These are phyloP conservation scores for Melieria omissa DNA, from an alignment of 2,888 invertebrate genomes.

Conservation along the genomic window DNA sequence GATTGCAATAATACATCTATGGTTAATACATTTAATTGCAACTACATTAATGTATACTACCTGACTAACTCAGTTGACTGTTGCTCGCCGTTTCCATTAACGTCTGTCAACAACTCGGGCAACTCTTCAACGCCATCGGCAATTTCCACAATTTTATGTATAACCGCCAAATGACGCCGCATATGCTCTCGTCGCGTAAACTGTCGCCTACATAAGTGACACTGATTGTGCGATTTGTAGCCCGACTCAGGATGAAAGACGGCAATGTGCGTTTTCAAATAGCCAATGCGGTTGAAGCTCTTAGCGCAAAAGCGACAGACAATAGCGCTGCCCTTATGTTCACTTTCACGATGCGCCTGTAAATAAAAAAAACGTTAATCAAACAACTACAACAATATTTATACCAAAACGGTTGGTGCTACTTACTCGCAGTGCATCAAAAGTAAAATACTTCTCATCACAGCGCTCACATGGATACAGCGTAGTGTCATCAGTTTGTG, in stretches of 20 bases:
- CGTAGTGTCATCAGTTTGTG: conserved; percentile 60
- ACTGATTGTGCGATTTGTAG: conserved; percentile 44
- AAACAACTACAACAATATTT: too few species aligned
- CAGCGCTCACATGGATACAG: conserved; percentile 63
- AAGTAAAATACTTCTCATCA: conserved; percentile 56
- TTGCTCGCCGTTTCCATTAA: conserved; percentile 39
- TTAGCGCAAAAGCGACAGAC: conserved; percentile 67
- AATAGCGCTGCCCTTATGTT: conserved; percentile 49
- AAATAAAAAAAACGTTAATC: too few species aligned
- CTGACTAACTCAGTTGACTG: not conserved
- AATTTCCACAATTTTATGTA: conserved; percentile 56
- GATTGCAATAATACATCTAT: too few species aligned
- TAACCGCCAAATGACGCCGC: conserved; percentile 66
- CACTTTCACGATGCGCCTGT: conserved; percentile 48
- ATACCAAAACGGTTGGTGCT: too few species aligned
- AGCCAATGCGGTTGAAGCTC: conserved; percentile 65
- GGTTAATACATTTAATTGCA: too few species aligned
- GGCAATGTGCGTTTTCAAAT: conserved; percentile 67
- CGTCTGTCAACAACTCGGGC: conserved; percentile 7
- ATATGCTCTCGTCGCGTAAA: conserved; percentile 68
- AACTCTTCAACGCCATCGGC: conserved; percentile 12
- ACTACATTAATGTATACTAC: too few species aligned
- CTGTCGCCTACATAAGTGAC: conserved; percentile 66
- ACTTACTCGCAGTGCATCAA: conserved; percentile 50
- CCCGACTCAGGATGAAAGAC: conserved; percentile 50